These are phyloP conservation scores for Ephydatia muelleri DNA, from an alignment of 37 sponge, comb jelly and placozoan genomes.

Conservation along the genomic window DNA sequence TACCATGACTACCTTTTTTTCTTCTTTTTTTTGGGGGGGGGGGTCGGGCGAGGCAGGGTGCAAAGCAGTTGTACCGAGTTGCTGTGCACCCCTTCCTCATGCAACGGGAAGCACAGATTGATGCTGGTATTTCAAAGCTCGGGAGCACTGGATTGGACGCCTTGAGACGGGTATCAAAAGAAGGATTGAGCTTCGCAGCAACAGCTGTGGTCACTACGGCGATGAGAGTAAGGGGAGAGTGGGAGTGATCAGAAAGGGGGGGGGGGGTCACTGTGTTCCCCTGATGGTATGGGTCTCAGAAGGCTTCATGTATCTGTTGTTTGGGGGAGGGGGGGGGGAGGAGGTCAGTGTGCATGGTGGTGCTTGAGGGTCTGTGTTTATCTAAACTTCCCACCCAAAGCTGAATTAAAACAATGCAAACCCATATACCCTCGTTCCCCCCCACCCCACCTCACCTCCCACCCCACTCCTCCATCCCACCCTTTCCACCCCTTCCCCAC, in stretches of 20 bases:
- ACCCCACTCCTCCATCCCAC: too few species aligned
- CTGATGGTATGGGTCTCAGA: neutral
- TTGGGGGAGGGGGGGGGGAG: neutral
- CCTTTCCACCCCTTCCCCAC: too few species aligned
- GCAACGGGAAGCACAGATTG: conserved; percentile 66
- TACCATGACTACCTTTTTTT: neutral
- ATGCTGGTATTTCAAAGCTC: neutral
- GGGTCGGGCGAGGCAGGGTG: too few species aligned
- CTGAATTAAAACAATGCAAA: too few species aligned
- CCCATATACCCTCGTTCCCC: too few species aligned
- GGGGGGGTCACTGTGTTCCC: neutral
- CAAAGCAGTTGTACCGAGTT: conserved; percentile 81
- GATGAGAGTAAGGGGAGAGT: conserved; percentile 41
- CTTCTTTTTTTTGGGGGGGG: neutral
- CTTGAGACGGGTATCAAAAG: conserved; percentile 28
- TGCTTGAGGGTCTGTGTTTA: neutral
- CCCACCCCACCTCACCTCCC: too few species aligned
- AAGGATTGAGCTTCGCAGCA: conserved; percentile 55
- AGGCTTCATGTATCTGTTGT: neutral
- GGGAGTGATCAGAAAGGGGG: neutral
- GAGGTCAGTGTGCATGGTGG: neutral
- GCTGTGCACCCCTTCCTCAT: conserved; percentile 78
- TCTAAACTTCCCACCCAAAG: too few species aligned
- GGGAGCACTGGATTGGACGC: conserved; percentile 43
- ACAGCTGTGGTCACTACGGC: conserved; percentile 60